Base-by-base conservation (phyloP, 2,797 vertebrate species). In the Gadopsis marmoratus region DNA sequence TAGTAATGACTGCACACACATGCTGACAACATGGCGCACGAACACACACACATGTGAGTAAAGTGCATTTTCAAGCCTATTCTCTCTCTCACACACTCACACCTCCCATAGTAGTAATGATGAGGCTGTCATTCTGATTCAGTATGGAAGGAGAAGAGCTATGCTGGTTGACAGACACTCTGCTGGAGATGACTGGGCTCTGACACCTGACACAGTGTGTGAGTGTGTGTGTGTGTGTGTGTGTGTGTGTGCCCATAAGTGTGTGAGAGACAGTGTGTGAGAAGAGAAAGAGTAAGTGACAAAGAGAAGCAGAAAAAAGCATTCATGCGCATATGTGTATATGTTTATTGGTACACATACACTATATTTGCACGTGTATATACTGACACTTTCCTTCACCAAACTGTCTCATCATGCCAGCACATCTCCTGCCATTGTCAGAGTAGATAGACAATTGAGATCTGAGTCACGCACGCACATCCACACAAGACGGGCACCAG, bases 61-160 rank as follows among this genome's bases (percentile, higher is more conserved):
- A 71, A 79, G 45, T 3, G 14, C 14, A 1, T 60, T 51, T 63
- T 69, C 48, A 63, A 68, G 39, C 26, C 0, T 2, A 11, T 2
- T 8, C n/a, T 14, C 47, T n/a, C 66, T 43, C 23, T 26, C 54
- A 26, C n/a, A 33, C 17, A 31, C 55, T 43, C 45, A 66, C 35
- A 39, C n/a, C 33, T 58, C 16, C 23, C 45, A 66, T 43, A 45
- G 63, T 43, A 31, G 81, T 82, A 85, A 84, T 87, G 83, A 89
- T 76, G 79, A 12, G 21, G 76, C 79, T 85, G 86, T 86, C 83
- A 81, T 60, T 81, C 47, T 55, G 43, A 39, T 85, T 91, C 76
- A 65, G 43, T 43, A 37, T 76, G 47, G 71, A 86, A 33, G 62
- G 14, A 77, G 74, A 79, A 8, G 58, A 77, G 61, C 51, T 51